Evolutionary conservation across 2,888 invertebrate species (phyloP), one percentile per base, ranked within the genome.

Genomic region (Drosophila merina): DNA sequence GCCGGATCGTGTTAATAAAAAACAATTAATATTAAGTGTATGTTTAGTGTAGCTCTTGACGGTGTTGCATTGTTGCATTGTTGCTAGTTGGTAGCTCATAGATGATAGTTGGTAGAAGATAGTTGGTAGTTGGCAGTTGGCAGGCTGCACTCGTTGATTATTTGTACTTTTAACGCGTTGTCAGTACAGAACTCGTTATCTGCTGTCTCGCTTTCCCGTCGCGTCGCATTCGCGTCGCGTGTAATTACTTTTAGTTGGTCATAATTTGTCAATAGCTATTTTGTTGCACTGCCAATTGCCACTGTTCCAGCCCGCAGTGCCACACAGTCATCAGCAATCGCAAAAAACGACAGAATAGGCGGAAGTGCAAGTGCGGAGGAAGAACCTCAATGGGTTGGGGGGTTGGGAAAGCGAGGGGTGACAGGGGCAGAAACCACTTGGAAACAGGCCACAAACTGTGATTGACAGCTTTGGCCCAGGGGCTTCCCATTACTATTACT

Each of bases 231-330:
- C 51, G 44, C 49, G 76, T 77, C 75, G 79, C 69, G 77, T 82
- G 82, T 85, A 83, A 83, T 83, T 83, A 82, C 83, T 82, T 83
- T 79, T 82, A 84, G 83, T 86, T 86, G 83, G 86, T 80, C 80
- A 84, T 84, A 84, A 84, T 84, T 84, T 84, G 83, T 84, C 83
- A 84, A 80, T 86, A 83, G 86, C 83, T 83, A 86, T 84, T 86
- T 86, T 83, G 83, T 82, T 77, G 85, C 73, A 72, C 72, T 74
- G 67, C 72, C 71, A 72, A 62, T 72, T 62, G 71, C 51, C 69
- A 51, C 28, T 28, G 28, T 28, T 6, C 28, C 28, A 40, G 45
- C 55, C 8, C 20, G 2, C 42, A 42, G 20, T 42, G 12, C 3
- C 14, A 14, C 14, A 14, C 55, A 66, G 62, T 63, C 63, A 44